Evolutionary conservation across 2,113 vertebrate genomes (phyloP).

Genomic region (Parus major): DNA sequence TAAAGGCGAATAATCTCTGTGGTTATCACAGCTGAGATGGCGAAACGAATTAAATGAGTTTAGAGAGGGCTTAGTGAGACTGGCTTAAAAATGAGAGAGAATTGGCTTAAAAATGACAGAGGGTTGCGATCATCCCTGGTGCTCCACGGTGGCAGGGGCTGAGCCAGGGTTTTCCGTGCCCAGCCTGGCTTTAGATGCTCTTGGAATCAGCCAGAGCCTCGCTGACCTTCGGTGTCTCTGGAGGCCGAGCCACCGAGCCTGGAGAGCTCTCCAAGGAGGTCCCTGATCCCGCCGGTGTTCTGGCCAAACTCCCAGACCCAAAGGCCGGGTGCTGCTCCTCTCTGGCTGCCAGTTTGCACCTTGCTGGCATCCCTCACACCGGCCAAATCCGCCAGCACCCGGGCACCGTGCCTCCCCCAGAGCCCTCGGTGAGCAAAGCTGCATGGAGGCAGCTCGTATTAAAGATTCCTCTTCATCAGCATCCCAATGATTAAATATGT

Average conservation of each 20-base stretch:
- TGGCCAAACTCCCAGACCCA: background rate
- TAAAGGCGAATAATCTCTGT: background rate
- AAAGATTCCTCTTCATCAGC: conserved; percentile 59
- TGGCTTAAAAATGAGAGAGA: background rate
- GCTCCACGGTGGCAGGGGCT: background rate
- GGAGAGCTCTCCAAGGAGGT: background rate
- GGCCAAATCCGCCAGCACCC: rapidly evolving
- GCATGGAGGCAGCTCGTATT: background rate
- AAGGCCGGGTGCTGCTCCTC: background rate
- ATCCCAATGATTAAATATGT: conserved; percentile 59
- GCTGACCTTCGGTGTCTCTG: background rate
- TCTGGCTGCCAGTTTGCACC: background rate
- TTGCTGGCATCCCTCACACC: background rate
- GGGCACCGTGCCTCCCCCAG: rapidly evolving
- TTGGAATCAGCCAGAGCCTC: background rate
- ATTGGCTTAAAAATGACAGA: background rate
- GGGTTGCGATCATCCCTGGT: rapidly evolving
- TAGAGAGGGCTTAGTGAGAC: background rate
- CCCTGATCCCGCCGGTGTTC: rapidly evolving
- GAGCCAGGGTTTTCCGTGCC: background rate
- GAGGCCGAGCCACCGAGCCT: rapidly evolving
- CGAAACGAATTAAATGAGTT: background rate
- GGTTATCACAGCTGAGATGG: background rate
- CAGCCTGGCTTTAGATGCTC: background rate
- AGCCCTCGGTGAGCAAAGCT: background rate